Evolutionary conservation across 2,113 vertebrate genomes (phyloP), one percentile per base, ranked within the genome.

Genomic region (Lates calcarifer): DNA sequence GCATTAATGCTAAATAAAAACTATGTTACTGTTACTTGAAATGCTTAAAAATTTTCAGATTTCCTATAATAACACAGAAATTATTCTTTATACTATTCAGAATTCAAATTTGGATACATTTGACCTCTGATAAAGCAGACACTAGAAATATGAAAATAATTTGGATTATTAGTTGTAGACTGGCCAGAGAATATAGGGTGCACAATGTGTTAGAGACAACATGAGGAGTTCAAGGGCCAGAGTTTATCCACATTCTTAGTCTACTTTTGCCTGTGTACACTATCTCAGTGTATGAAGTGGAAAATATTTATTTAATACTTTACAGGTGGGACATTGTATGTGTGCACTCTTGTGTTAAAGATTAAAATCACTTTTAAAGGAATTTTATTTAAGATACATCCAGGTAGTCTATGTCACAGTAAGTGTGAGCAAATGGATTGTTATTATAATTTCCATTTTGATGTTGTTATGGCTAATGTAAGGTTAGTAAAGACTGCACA

Each of bases 391-490:
- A 49, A 28, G 17, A 47, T 39, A 67, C 24, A 69, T 37, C 43
- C 66, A 81, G 22, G 4, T 22, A 37, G 35, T 71, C 51, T 65
- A 43, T 45, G 51, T 29, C 2, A 13, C 10, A 41, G 22, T 5
- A 75, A 3, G 12, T 37, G 0, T 26, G 63, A 67, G 53, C 26
- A 45, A 14, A 45, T 45, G 5, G 15, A 37, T 15, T 43, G 37
- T 35, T 60, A 29, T 24, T 73, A 20, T 61, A 24, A n/a, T 67
- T 58, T 37, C 58, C 28, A 20, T 49, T 68, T 53, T 61, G 4
- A 73, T 61, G n/a, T 41, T 18, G 51, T 61, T 2, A 41, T 6
- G 12, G 77, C 35, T 72, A 56, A 26, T 31, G 29, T 29, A 69
- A 81, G 39, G 6, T 26, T n/a, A 63, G 26, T 39, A 14, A 58